These are phyloP conservation scores for Oplegnathus fasciatus DNA, from an alignment of 2,113 vertebrate species.

Conservation along the genomic window DNA sequence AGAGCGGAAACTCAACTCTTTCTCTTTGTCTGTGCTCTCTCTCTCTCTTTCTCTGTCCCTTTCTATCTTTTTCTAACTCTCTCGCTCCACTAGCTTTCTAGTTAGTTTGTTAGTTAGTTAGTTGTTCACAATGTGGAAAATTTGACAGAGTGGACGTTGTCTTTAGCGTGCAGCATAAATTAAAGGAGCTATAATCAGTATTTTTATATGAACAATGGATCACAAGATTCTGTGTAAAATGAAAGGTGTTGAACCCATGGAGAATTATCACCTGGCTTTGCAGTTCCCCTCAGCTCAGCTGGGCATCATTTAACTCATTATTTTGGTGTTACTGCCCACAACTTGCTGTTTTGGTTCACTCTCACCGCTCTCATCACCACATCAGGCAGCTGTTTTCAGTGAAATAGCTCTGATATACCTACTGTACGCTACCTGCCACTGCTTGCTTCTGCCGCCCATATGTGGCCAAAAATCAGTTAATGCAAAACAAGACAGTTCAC, in stretches of 20 bases:
- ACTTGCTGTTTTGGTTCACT: background rate
- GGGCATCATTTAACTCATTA: background rate
- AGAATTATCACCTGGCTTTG: background rate
- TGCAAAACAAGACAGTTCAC: background rate
- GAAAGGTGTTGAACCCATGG: background rate
- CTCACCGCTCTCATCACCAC: background rate
- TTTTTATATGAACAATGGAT: background rate
- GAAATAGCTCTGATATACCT: background rate
- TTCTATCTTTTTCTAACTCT: constrained; percentile 6
- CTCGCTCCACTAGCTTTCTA: background rate
- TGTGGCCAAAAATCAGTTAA: no score
- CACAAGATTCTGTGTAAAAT: background rate
- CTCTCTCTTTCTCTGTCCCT: background rate
- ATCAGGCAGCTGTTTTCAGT: background rate
- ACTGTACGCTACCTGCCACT: background rate
- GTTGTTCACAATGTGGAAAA: background rate
- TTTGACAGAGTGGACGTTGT: background rate
- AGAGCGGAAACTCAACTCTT: constrained; percentile 66
- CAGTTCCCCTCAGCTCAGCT: background rate
- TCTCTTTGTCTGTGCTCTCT: constrained; percentile 5
- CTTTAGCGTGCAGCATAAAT: background rate
- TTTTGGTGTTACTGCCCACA: background rate
- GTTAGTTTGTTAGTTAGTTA: background rate
- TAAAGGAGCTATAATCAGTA: constrained; percentile 1
- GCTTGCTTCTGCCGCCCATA: no score